Conservation (phyloP, 2,797 vertebrate species). For the Falco biarmicus region DNA sequence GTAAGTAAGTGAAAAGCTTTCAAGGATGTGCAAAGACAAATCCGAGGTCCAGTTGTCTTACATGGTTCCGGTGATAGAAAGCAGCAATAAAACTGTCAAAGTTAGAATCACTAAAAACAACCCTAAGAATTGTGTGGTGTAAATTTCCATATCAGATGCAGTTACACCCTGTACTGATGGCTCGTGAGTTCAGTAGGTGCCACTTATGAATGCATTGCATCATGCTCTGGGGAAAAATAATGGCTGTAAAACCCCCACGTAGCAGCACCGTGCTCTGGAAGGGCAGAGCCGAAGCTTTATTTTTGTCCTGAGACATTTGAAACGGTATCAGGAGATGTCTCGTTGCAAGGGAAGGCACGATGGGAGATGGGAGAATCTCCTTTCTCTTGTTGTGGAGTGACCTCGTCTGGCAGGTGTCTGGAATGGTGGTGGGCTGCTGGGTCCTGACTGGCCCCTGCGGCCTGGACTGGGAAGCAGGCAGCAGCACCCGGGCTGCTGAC, state of each 20-base stretch:
- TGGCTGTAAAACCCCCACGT: not conserved
- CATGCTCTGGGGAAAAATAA: not conserved
- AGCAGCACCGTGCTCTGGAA: not conserved
- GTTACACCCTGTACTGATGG: not conserved
- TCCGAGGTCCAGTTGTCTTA: not conserved
- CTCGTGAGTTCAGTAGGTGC: not conserved
- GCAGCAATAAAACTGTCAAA: not conserved
- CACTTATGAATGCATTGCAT: rapidly evolving
- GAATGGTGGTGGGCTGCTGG: not conserved
- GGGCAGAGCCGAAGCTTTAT: not conserved
- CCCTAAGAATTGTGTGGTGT: too few relatives aligned
- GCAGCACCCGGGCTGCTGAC: not conserved
- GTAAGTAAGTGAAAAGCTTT: not conserved
- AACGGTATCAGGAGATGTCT: not conserved
- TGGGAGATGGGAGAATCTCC: not conserved
- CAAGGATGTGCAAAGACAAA: too few relatives aligned
- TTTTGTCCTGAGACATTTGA: not conserved
- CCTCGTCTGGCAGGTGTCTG: not conserved
- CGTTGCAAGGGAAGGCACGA: not conserved
- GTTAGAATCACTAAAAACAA: not conserved
- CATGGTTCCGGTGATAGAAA: not conserved
- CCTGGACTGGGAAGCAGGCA: not conserved
- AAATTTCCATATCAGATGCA: not conserved
- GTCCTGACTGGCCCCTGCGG: not conserved
- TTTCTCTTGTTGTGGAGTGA: not conserved